phyloP scores from a whole-genome alignment of 1,140 invertebrate genomes.

The Laupala kohalensis region DNA sequence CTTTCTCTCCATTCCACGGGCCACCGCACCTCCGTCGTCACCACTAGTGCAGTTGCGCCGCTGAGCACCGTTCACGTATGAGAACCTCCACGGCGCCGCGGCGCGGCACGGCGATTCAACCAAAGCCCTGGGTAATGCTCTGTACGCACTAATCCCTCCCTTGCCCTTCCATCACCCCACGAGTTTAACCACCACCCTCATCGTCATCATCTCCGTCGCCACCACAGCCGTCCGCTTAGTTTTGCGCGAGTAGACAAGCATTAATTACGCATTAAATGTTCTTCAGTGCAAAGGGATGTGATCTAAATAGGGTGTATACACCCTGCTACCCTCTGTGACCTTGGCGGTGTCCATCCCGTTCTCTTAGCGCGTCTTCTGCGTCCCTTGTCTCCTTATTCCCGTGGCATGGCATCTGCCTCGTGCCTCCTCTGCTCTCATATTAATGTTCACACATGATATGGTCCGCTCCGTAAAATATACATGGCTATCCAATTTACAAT shows the following conservation, averaged over 20 bases:
- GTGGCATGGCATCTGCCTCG: not conserved
- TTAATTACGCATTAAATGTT: not conserved
- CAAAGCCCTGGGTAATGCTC: not conserved
- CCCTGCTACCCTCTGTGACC: not conserved
- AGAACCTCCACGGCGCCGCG: too few species aligned
- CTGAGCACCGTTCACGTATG: too few species aligned
- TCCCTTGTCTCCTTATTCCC: not conserved
- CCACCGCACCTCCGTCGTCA: too few species aligned
- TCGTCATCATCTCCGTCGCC: not conserved
- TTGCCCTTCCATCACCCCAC: not conserved
- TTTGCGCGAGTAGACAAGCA: not conserved
- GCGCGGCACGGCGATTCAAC: not conserved
- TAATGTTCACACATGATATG: not conserved
- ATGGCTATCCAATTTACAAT: not conserved
- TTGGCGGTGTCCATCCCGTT: not conserved
- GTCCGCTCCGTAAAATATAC: not conserved
- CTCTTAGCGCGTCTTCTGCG: not conserved
- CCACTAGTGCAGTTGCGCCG: too few species aligned
- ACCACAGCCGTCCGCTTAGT: too few species aligned
- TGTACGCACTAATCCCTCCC: not conserved
- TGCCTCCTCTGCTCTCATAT: not conserved
- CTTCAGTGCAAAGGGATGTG: not conserved
- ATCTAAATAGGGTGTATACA: not conserved
- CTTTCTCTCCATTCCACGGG: not conserved
- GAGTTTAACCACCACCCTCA: not conserved